phyloP scores from a whole-genome alignment of 1,140 invertebrate genomes.

The Oncopeltus fasciatus region DNA sequence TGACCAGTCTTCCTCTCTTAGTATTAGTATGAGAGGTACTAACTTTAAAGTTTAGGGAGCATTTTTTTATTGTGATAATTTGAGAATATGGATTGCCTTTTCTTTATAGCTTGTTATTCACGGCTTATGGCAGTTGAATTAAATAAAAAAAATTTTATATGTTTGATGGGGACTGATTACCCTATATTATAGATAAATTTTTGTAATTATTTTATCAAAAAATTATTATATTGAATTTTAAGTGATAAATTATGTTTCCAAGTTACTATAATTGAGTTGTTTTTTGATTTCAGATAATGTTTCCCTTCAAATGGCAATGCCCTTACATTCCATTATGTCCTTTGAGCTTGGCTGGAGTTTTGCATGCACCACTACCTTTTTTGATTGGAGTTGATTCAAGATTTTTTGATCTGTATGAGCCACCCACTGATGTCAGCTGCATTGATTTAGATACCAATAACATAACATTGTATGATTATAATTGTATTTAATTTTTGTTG shows the following conservation, averaged over 20 bases:
- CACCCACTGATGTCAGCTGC: slow-evolving; percentile 89
- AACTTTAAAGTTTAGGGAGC: too few relatives aligned
- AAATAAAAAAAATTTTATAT: not conserved
- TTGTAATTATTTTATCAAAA: not conserved
- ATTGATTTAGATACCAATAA: slow-evolving; percentile 97
- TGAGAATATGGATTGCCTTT: too few relatives aligned
- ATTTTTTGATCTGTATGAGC: slow-evolving; percentile 96
- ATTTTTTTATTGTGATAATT: too few relatives aligned
- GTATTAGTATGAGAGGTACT: too few relatives aligned
- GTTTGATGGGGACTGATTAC: too few relatives aligned
- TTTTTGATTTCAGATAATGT: slow-evolving; percentile 51
- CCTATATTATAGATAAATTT: too few relatives aligned
- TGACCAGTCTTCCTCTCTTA: too few relatives aligned
- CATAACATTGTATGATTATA: slow-evolving; percentile 41
- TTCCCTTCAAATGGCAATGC: slow-evolving; percentile 99
- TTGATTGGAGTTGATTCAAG: slow-evolving; percentile 90
- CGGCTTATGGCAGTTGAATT: too few relatives aligned
- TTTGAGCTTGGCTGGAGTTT: slow-evolving; percentile 62
- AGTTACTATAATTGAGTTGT: not conserved
- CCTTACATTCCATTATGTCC: slow-evolving; percentile 98
- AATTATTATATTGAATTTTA: too few relatives aligned
- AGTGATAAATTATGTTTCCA: not conserved
- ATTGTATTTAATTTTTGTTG: not conserved
- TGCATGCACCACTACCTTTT: slow-evolving; percentile 93
- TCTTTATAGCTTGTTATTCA: too few relatives aligned